A percentile compares a stretch with the other conserved stretches of the same genome.
These are phyloP conservation scores for Drosophila kepulauana DNA, from an alignment of 1,140 invertebrate genomes.

Conservation along the genomic window DNA sequence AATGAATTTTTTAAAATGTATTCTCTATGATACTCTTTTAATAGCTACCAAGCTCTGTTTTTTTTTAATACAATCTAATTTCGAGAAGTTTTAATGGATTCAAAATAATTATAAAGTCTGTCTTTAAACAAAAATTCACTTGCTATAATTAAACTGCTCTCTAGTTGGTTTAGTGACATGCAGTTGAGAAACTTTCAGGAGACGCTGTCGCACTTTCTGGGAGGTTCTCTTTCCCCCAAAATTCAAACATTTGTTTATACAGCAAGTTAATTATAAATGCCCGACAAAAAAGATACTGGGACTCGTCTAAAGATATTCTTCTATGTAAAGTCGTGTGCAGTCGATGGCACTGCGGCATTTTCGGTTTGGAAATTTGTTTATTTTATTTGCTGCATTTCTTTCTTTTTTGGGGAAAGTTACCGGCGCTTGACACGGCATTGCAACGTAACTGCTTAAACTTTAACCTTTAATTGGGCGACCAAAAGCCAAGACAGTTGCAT, in stretches of 20 bases:
- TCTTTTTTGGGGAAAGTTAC: slow-evolving; percentile 26
- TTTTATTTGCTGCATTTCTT: slow-evolving; percentile 14
- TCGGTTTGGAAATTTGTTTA: slow-evolving; percentile 8
- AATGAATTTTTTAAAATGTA: too few relatives aligned
- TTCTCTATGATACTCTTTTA: too few relatives aligned
- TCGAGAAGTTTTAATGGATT: too few relatives aligned
- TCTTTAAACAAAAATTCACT: too few relatives aligned
- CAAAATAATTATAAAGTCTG: too few relatives aligned
- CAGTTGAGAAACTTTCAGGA: background rate
- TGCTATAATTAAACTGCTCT: too few relatives aligned
- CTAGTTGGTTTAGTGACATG: background rate
- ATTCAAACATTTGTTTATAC: slow-evolving; percentile 48
- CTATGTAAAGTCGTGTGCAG: background rate
- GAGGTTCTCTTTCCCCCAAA: background rate
- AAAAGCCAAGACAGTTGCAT: slow-evolving; percentile 47
- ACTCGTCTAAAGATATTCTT: background rate
- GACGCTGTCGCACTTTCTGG: background rate
- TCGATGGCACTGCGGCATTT: slow-evolving; percentile 62
- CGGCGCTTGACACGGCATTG: slow-evolving; percentile 50
- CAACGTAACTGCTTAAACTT: slow-evolving; percentile 34
- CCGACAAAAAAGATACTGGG: slow-evolving; percentile 9
- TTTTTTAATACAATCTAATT: too few relatives aligned
- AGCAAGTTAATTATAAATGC: slow-evolving; percentile 62
- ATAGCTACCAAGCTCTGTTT: too few relatives aligned
- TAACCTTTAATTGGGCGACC: slow-evolving; percentile 64